These are phyloP conservation scores for Agonopterix heracliana DNA, from an alignment of 2,888 invertebrate genomes.

Conservation along the genomic window DNA sequence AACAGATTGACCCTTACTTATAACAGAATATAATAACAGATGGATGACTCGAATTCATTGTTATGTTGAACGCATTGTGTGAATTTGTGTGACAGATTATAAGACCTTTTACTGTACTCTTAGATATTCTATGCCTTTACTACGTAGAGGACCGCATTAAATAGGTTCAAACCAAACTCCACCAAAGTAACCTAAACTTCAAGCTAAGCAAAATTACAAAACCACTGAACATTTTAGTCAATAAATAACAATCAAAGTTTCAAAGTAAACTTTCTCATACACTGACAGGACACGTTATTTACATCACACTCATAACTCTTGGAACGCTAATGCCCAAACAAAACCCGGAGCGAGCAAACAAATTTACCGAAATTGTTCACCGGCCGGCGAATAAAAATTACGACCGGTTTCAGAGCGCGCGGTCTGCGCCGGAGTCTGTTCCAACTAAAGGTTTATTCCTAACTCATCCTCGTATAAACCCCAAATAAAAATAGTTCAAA, in stretches of 20 bases:
- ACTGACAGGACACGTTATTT: conserved; percentile 31
- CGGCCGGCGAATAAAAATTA: conserved; percentile 55
- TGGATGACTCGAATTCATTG: no score
- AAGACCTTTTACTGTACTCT: no score
- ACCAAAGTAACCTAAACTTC: no score
- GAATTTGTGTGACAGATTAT: no score
- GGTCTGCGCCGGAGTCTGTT: conserved; percentile 28
- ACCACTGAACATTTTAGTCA: background rate
- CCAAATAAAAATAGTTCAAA: no score
- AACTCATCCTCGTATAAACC: background rate
- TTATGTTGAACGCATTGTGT: no score
- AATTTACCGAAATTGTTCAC: conserved; percentile 68
- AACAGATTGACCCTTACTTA: no score
- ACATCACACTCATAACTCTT: conserved; percentile 53
- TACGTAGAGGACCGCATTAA: no score
- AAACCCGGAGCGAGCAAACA: conserved; percentile 62
- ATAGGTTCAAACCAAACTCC: no score
- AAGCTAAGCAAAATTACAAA: no score
- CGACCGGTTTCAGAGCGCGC: conserved; percentile 50
- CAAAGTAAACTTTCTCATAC: background rate
- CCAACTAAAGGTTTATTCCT: background rate
- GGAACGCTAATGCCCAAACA: conserved; percentile 58
- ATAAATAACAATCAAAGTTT: background rate
- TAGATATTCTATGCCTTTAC: no score
- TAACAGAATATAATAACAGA: no score